Percentiles rank a stretch among this genome's conserved stretches.
Evolutionary conservation across 2,888 invertebrate genomes (phyloP).

Genomic region (Eumacrocentrus americanus): DNA sequence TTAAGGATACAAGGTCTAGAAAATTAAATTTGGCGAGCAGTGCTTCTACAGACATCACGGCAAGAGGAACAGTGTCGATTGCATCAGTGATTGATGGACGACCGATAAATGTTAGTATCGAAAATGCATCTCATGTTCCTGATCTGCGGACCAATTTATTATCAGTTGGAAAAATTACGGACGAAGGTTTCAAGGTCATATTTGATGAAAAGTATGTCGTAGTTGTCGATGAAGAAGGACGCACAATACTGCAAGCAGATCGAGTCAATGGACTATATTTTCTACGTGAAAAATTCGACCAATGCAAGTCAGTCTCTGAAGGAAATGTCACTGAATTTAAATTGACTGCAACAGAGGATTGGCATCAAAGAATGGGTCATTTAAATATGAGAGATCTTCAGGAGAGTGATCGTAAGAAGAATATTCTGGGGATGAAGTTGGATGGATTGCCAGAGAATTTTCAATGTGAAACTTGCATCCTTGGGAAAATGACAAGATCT

Average conservation of each 20-base stretch:
- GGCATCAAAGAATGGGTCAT: constrained; percentile 27
- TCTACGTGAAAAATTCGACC: too few relatives aligned
- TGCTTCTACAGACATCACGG: constrained; percentile 13
- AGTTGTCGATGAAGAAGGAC: constrained; percentile 18
- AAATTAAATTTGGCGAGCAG: constrained; percentile 22
- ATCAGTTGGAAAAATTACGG: constrained; percentile 27
- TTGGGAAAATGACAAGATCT: constrained; percentile 20
- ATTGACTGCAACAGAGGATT: not conserved
- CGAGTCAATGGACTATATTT: constrained; percentile 5
- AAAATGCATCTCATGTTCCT: constrained; percentile 4
- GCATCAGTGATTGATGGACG: not conserved
- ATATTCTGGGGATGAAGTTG: constrained; percentile 10
- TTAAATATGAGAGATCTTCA: constrained; percentile 21
- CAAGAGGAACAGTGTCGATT: constrained; percentile 5
- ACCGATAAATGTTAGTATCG: constrained; percentile 5
- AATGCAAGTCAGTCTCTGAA: too few relatives aligned
- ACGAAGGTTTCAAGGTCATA: constrained; percentile 7
- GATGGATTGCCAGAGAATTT: not conserved
- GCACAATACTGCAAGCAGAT: constrained; percentile 7
- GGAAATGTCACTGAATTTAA: constrained; percentile 1
- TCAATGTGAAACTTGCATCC: constrained; percentile 20
- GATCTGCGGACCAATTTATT: constrained; percentile 25
- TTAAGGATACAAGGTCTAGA: too few relatives aligned
- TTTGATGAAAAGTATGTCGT: constrained; percentile 14
- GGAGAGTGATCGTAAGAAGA: constrained; percentile 15